phyloP scores from a whole-genome alignment of 2,888 invertebrate species.

The Aphelenchoides bicaudatus region DNA sequence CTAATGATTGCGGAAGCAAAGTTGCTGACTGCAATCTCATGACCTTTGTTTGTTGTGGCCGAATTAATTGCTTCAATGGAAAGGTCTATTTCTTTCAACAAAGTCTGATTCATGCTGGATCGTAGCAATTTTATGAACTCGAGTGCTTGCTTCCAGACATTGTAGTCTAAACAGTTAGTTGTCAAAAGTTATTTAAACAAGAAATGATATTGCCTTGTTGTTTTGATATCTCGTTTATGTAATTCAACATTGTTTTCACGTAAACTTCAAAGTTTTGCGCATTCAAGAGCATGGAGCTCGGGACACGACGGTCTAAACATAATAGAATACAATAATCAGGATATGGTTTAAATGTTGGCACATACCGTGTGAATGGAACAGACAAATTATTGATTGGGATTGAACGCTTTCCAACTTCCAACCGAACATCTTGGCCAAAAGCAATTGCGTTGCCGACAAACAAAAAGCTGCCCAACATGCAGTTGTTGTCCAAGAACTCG shows the following conservation, averaged over 20 bases:
- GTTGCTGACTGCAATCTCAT: constrained; percentile 20
- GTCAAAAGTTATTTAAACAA: too few species aligned
- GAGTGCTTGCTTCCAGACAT: too few species aligned
- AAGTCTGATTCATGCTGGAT: constrained; percentile 60
- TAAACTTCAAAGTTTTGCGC: too few species aligned
- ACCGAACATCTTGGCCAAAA: constrained; percentile 49
- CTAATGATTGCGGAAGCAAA: constrained; percentile 28
- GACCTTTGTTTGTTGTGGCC: constrained; percentile 7
- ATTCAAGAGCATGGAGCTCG: too few species aligned
- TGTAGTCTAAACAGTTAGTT: too few species aligned
- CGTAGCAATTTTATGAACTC: constrained; percentile 62
- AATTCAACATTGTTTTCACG: too few species aligned
- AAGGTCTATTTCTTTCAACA: constrained; percentile 61
- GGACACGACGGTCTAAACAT: too few species aligned
- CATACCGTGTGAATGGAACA: constrained; percentile 11
- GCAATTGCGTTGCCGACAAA: constrained; percentile 50
- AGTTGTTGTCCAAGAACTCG: constrained; percentile 25
- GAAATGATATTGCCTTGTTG: too few species aligned
- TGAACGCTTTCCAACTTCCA: constrained; percentile 39
- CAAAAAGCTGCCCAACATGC: constrained; percentile 44
- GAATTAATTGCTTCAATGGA: constrained; percentile 52
- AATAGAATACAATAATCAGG: too few species aligned
- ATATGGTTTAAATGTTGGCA: too few species aligned
- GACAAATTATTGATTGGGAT: constrained; percentile 6
- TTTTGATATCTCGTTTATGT: too few species aligned